Base-by-base conservation (phyloP, 2,113 vertebrate genomes). In the Empidonax traillii region DNA sequence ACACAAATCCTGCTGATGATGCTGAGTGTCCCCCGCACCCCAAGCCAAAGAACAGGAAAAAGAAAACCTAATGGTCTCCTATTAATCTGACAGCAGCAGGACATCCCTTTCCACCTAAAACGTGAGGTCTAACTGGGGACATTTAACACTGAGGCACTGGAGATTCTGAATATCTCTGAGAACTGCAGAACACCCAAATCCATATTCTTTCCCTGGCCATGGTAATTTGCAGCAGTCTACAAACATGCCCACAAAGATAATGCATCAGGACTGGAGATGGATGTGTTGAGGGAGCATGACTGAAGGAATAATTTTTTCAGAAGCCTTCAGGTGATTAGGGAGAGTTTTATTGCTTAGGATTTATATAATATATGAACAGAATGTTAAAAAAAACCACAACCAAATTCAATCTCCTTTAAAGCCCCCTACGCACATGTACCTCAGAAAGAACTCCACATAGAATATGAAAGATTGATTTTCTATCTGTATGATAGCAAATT, bases 351-450 rank as follows among this genome's bases (percentile, higher is more conserved):
- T 75, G 35, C 44, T 92, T 43, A 55, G 25, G 25, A 71, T 67
- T 91, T 39, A 58, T 43, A 25, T 6, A 44, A 47, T 44, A 43
- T 44, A 81, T 10, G 52, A 85, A 43, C 19, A 68, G 31, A 39
- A 67, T 15, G 12, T 28, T 20, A 66, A 76, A 52, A 31, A 35
- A 17, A 49, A 43, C 20, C 39, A 44, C 30, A 55, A 51, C 0
- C 5, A 46, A 85, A 75, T 41, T 53, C 39, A 67, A 68, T 55
- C 43, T 71, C 22, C 35, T 89, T 89, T 59, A 71, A 87, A 59
- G 8, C 37, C n/a, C 43, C 66, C 30, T n/a, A 27, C 0, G 0
- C 46, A 62, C 63, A 43, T 0, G 0, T 18, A 56, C 37, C n/a
- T 62, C 14, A 23, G 51, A 71, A 75, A 71, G 14, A 28, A 73